A percentile compares a stretch with the other conserved stretches of the same genome.
Conservation (phyloP, 1,140 invertebrate genomes). For the Tribolium madens region DNA sequence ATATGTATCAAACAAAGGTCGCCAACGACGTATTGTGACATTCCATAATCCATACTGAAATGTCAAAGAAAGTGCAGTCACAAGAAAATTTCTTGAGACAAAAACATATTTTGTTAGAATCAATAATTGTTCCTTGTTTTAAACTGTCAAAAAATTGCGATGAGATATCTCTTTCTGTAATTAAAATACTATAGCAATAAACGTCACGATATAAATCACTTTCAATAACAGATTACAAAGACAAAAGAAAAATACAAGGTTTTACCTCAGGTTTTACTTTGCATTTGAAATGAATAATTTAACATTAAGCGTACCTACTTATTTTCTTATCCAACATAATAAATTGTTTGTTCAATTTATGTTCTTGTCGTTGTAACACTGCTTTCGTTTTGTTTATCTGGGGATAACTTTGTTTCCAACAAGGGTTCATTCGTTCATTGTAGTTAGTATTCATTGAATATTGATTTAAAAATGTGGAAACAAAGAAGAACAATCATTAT, state of each 20-base stretch:
- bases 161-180: not conserved
- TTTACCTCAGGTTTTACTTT: constrained; percentile 21
- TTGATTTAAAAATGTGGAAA: not conserved
- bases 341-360: constrained; percentile 33
- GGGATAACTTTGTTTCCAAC: not conserved
- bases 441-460: not conserved
- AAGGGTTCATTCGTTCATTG: not conserved
- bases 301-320: constrained; percentile 27
- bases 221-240: constrained; percentile 23
- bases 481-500: not conserved
- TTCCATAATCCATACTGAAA: constrained; percentile 7
- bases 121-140: not conserved
- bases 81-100: not conserved
- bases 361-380: constrained; percentile 12
- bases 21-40: constrained; percentile 18
- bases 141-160: not conserved
- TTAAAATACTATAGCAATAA: constrained; percentile 12
- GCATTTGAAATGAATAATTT: constrained; percentile 30
- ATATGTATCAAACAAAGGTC: constrained; percentile 32
- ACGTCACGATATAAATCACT: constrained; percentile 8
- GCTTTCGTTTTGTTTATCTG: constrained; percentile 24
- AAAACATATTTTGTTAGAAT: not conserved
- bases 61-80: constrained; percentile 3
- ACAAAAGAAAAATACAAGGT: constrained; percentile 29
- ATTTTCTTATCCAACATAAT: constrained; percentile 32